Conservation (phyloP, 2,888 invertebrate species). For the Tenthredo mesomela region DNA sequence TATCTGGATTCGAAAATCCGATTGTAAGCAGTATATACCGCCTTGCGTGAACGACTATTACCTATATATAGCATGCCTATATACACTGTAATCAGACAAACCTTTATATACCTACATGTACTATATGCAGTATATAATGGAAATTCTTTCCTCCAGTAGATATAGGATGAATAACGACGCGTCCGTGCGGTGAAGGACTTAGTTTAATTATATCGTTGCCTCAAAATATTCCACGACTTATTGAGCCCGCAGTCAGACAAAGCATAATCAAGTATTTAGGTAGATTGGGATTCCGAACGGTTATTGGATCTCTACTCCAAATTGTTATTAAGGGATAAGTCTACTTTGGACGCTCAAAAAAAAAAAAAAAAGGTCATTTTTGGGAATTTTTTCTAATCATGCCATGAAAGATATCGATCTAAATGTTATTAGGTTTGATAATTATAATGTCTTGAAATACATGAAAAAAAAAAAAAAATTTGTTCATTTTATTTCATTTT, state of each 20-base stretch:
- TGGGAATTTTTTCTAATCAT: too few species aligned
- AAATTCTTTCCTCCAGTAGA: too few species aligned
- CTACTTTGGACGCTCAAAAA: too few species aligned
- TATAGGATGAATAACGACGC: too few species aligned
- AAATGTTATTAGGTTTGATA: too few species aligned
- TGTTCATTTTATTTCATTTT: too few species aligned
- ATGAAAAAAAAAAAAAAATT: too few species aligned
- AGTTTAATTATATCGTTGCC: background rate
- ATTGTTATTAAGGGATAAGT: conserved; percentile 7
- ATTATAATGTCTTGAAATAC: too few species aligned
- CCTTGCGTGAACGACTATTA: background rate
- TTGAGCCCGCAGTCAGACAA: background rate
- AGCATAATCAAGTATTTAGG: background rate
- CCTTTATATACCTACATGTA: background rate
- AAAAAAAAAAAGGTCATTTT: too few species aligned
- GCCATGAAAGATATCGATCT: too few species aligned
- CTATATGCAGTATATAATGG: background rate
- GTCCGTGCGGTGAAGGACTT: background rate
- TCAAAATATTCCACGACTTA: background rate
- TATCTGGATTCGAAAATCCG: background rate
- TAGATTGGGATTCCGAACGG: background rate
- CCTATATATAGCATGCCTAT: too few species aligned
- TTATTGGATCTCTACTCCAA: conserved; percentile 8
- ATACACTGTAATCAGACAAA: background rate
- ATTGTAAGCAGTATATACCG: background rate